Conservation (phyloP, 1,140 invertebrate genomes). For the Listronotus oregonensis region DNA sequence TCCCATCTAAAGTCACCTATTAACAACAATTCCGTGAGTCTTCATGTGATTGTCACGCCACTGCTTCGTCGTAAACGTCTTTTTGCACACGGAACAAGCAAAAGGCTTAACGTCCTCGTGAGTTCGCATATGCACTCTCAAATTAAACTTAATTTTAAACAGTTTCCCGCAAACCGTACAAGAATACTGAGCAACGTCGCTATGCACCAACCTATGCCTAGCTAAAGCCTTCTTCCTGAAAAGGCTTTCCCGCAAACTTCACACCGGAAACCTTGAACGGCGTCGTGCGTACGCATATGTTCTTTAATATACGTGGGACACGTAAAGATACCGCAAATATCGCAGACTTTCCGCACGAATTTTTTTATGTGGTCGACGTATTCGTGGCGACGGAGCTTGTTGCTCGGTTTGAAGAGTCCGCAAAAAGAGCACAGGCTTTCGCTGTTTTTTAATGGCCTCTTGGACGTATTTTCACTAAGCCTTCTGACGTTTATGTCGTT, state of each 20-base stretch:
- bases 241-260: constrained; percentile 72
- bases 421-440: constrained; percentile 31
- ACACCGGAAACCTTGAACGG: constrained; percentile 56
- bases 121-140: constrained; percentile 62
- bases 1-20: constrained; percentile 1
- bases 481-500: constrained; percentile 16
- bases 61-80: constrained; percentile 54
- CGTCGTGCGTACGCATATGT: constrained; percentile 38
- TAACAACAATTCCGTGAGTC: constrained; percentile 29
- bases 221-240: constrained; percentile 61
- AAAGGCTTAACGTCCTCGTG: constrained; percentile 75
- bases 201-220: constrained; percentile 68
- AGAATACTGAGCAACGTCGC: constrained; percentile 69
- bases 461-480: neutral
- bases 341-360: constrained; percentile 31
- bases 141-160: constrained; percentile 47
- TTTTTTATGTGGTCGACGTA: constrained; percentile 27
- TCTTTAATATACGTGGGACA: constrained; percentile 38
- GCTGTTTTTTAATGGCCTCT: neutral
- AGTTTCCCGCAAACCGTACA: constrained; percentile 61
- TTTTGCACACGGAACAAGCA: constrained; percentile 64
- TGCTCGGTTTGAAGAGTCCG: constrained; percentile 22
- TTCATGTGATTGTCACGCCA: constrained; percentile 40
- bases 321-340: constrained; percentile 30
- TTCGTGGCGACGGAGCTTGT: constrained; percentile 25